Base-by-base conservation (phyloP, 2,888 invertebrate genomes). In the Oxyscelio sp. region DNA sequence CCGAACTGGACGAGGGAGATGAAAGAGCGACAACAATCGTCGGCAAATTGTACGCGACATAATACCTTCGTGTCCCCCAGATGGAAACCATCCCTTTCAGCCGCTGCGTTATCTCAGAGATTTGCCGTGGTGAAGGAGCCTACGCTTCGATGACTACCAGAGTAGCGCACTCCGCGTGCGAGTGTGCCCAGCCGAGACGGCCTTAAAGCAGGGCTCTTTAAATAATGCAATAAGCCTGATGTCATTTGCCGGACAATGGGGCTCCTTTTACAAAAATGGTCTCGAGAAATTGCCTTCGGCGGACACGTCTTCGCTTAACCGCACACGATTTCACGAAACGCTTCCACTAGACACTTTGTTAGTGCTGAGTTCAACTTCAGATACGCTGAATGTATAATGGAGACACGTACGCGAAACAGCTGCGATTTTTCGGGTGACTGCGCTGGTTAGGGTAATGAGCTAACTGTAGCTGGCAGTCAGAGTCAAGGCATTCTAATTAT, bases 191-290 rank as follows among this genome's bases (percentile, higher is more conserved):
- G 84, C 83, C 87, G 87, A 89, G 88, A 66, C 86, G 83, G 85
- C 83, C 88, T 85, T 87, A 89, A 91, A 91, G 90, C 89, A 89
- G 87, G 88, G 89, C 91, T 93, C 92, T 93, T 93, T 93, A 93
- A 93, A 93, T 93, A 93, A 93, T 93, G 91, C 92, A 93, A 93
- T 93, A 92, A 93, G 89, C 91, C 89, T 93, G 91, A 93, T 92
- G 92, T 92, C 90, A 93, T 93, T 93, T 93, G 90, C 90, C 87
- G 91, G 91, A 93, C 93, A 93, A 92, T 92, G 52, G 89, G 86
- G 77, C 83, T 77, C 86, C 87, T 89, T 87, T 88, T 78, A 85
- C 83, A 83, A 78, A 89, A 88, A 87, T 86, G 87, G 86, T 80
- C 84, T 86, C 74, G 79, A 81, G 85, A 90, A 91, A 90, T 90